These are phyloP conservation scores for Anarhynchus alexandrinus DNA, from an alignment of 2,113 vertebrate genomes.

Conservation along the genomic window DNA sequence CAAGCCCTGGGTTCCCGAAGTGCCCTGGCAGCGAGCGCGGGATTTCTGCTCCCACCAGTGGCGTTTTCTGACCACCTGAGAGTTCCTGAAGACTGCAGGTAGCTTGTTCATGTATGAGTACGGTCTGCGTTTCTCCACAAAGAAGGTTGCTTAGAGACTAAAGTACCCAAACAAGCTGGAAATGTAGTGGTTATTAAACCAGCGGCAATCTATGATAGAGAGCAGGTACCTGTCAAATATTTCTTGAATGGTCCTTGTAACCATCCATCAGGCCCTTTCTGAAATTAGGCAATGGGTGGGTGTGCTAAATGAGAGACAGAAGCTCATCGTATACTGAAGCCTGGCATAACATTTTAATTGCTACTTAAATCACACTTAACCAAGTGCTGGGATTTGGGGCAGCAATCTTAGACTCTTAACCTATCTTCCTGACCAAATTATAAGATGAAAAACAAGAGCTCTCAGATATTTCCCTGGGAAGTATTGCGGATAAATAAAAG, in stretches of 20 bases:
- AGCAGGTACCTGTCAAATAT: background rate
- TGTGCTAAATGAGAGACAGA: background rate
- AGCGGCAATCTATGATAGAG: background rate
- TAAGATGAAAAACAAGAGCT: conserved; percentile 27
- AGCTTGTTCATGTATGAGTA: background rate
- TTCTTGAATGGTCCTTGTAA: background rate
- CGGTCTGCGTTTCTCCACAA: background rate
- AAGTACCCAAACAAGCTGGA: background rate
- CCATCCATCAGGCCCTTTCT: conserved; percentile 2
- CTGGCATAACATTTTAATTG: conserved; percentile 40
- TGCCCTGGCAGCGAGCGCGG: accelerated
- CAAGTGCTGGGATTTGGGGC: conserved; percentile 36
- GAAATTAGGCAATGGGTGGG: background rate
- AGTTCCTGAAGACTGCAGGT: background rate
- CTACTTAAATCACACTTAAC: conserved; percentile 52
- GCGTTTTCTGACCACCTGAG: background rate
- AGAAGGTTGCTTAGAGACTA: background rate
- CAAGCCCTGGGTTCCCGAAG: accelerated
- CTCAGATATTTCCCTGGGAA: conserved; percentile 52
- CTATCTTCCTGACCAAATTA: conserved; percentile 40
- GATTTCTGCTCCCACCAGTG: background rate
- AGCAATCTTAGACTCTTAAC: conserved; percentile 37
- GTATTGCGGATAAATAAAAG: conserved; percentile 42
- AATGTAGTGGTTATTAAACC: background rate
- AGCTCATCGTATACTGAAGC: background rate